These are phyloP conservation scores for Zaprionus gabonicus DNA, from an alignment of 1,140 invertebrate genomes.

Conservation along the genomic window DNA sequence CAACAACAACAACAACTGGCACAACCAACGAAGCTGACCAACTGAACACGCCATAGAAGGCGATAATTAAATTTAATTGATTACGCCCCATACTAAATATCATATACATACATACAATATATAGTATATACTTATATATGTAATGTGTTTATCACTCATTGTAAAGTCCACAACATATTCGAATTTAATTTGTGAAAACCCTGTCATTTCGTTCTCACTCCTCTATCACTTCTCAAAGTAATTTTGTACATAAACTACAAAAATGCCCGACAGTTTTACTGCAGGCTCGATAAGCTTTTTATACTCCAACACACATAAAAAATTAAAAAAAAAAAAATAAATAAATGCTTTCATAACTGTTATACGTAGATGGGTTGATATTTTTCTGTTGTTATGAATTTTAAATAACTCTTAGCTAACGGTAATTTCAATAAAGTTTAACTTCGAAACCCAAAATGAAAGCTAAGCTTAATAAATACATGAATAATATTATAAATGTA, in stretches of 20 bases:
- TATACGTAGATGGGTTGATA: conserved; percentile 15
- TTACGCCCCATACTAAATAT: neutral
- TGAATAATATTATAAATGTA: neutral
- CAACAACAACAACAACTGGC: neutral
- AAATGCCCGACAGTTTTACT: conserved; percentile 11
- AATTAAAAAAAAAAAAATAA: neutral
- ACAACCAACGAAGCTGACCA: conserved; percentile 10
- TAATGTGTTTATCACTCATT: neutral
- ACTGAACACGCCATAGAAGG: conserved; percentile 1
- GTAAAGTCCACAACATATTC: neutral
- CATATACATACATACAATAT: neutral
- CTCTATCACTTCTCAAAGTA: neutral
- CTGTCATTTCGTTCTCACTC: neutral
- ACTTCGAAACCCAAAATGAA: conserved; percentile 40
- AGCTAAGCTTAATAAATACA: conserved; percentile 25
- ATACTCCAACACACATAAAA: conserved; percentile 16
- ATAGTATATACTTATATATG: neutral
- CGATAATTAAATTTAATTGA: conserved; percentile 37
- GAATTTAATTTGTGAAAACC: neutral
- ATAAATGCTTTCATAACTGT: conserved; percentile 25
- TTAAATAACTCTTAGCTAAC: conserved; percentile 31
- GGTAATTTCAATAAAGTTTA: conserved; percentile 47
- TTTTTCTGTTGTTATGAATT: conserved; percentile 25
- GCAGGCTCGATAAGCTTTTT: conserved; percentile 39
- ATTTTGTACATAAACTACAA: conserved; percentile 29